Evolutionary conservation across 2,797 vertebrate species (phyloP), one percentile per base, ranked within the genome.

Genomic region (Lithobates sylvaticus): DNA sequence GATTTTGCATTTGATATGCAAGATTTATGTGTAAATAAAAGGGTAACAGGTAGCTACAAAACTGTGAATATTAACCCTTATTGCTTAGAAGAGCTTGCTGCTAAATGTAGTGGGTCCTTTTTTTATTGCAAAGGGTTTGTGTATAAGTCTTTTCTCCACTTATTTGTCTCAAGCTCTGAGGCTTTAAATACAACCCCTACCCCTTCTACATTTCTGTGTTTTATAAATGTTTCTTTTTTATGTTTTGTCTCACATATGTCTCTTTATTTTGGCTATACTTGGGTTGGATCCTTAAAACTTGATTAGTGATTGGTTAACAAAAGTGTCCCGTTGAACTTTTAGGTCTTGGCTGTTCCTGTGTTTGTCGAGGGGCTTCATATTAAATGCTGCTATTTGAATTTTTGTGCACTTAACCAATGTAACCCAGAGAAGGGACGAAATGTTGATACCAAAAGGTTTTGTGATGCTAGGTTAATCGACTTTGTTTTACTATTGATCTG

Each of bases 381-480:
- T 93, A 94, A 95, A 95, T 95, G 95, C 95, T 95, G 95, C 95
- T 95, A 94, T 95, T 91, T 94, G 90, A 94, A 92, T 94, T 95
- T 94, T 92, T 94, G 94, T 95, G 95, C 95, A 95, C 95, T 95
- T 95, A 95, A 91, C 89, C 89, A 91, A 92, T 94, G 92, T 94
- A 94, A 93, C 92, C 94, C 93, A 90, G 93, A 92, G 90, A 93
- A 93, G 92, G 91, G 91, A 91, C 81, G 89, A 92, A 93, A 91
- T 91, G 91, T 92, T 65, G 44, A 94, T 94, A 94, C 94, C 94
- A 94, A 93, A 94, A 93, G 1, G 1, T 84, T 88, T 87, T 84
- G 80, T 91, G 90, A 89, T 70, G 69, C 86, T 69, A 75, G 81
- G 76, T 87, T 58, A 61, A 75, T 34, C 32, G 65, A 50, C 50